phyloP scores from a whole-genome alignment of 2,888 invertebrate genomes.

The Thalpophila matura region DNA sequence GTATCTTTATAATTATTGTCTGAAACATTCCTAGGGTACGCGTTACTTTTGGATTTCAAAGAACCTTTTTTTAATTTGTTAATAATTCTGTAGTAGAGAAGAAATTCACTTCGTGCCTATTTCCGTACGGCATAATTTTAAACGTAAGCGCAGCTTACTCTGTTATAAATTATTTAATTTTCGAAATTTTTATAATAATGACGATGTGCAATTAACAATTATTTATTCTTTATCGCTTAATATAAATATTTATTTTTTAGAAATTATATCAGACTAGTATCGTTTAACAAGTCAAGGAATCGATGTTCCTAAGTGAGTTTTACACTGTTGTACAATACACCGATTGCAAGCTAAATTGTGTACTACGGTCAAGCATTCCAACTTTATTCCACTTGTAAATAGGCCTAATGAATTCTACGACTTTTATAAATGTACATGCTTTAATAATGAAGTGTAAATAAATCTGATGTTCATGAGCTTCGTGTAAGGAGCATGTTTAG shows the following conservation, averaged over 20 bases:
- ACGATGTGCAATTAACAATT: slow-evolving; percentile 88
- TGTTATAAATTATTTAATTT: slow-evolving; percentile 81
- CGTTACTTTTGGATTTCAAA: slow-evolving; percentile 76
- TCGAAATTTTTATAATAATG: slow-evolving; percentile 84
- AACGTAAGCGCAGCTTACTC: slow-evolving; percentile 83
- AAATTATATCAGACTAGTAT: slow-evolving; percentile 83
- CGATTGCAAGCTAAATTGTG: slow-evolving; percentile 80
- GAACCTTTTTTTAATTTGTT: slow-evolving; percentile 71
- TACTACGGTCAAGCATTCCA: slow-evolving; percentile 88
- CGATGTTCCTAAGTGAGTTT: slow-evolving; percentile 86
- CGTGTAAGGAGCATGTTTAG: slow-evolving; percentile 78
- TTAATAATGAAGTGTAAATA: slow-evolving; percentile 87
- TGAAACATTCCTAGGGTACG: slow-evolving; percentile 86
- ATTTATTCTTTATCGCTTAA: slow-evolving; percentile 88
- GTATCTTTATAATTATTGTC: slow-evolving; percentile 81
- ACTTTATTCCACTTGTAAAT: slow-evolving; percentile 90
- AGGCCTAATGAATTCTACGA: slow-evolving; percentile 88
- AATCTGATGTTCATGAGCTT: slow-evolving; percentile 82
- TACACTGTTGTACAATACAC: slow-evolving; percentile 82
- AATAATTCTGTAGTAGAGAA: slow-evolving; percentile 69
- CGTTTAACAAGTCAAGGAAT: slow-evolving; percentile 79
- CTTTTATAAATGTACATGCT: slow-evolving; percentile 86
- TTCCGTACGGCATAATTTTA: slow-evolving; percentile 75
- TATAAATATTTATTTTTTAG: slow-evolving; percentile 89
- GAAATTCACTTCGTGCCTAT: slow-evolving; percentile 80